Evolutionary conservation across 37 sponge, comb jelly and placozoan genomes (phyloP), one percentile per base, ranked within the genome.

Genomic region (Tethya wilhelma): DNA sequence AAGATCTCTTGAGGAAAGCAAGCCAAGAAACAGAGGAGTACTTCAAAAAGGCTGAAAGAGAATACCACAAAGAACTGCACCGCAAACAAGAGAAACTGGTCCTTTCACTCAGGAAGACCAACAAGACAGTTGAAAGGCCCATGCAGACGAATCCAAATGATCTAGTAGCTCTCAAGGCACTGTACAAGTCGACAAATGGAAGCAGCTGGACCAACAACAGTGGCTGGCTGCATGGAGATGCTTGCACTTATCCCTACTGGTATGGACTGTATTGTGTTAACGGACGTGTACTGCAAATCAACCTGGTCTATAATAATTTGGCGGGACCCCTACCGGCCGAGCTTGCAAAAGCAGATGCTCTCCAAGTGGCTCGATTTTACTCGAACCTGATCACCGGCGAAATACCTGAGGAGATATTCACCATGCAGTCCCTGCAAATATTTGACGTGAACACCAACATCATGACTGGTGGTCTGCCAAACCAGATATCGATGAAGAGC

Each of bases 161-260:
- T 49, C 7, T 57, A 17, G 68, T 17, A 19, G 90, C 90, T n/a
- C 65, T 93, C 12, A 63, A 71, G 36, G 86, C 85, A 19, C 86
- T 93, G 56, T 93, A 86, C 49, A 43, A 71, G 0, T 70, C 83
- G 34, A 93, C 94, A 0, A 57, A 67, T 38, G 94, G 94, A 23
- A 12, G 45, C n/a, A 64, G 64, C 22, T 93, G 94, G 94, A 37
- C 19, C 34, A 93, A 93, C 67, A 93, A 86, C 72, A 89, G 78
- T 0, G 77, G 81, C 60, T 93, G 94, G 94, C 69, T 85, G 86
- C 75, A 85, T 12, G 90, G 94, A 12, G 90, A 89, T 25, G 90
- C 94, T 14, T 93, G 94, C 57, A 62, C 56, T 2, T 68, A 69
- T 32, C 57, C 59, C 25, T 60, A 33, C 40, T 93, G 94, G 94